Evolutionary conservation across 2,113 vertebrate species (phyloP), one percentile per base, ranked within the genome.

Genomic region (Carassius carassius): DNA sequence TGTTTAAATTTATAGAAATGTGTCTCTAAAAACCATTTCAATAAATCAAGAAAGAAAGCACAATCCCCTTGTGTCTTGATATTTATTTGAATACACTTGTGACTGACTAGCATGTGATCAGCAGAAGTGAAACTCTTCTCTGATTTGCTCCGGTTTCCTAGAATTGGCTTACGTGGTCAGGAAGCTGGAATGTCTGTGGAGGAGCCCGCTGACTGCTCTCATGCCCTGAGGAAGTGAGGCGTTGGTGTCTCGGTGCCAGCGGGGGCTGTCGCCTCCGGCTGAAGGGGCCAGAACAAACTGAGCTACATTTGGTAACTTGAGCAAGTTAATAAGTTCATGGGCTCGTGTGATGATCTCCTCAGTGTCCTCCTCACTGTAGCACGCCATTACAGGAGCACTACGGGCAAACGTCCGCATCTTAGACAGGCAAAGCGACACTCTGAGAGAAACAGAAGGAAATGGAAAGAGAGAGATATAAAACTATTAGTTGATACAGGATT

Each of bases 221-320:
- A 99, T 94, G 81, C 93, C 95, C 23, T 94, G 92, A 0, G 96
- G 95, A 88, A 97, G 90, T 17, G 96, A 94, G 1, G 93, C 86
- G 41, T 96, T 95, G 62, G 90, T 88, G 84, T 98, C 97, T 0
- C 88, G 89, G 94, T 99, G 97, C 87, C 97, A 96, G 67, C 70
- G 93, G 0, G 97, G 94, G 0, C 87, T 83, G 29, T 90, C 91
- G 72, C 91, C 89, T 0, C 91, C 91, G 0, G 51, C 0, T 0
- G 95, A 92, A 0, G 97, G 96, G 0, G 95, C 96, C 89, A 98
- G 91, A 69, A 97, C 96, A 3, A 97, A 96, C 92, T 99, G 98
- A 78, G 98, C 98, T 92, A 98, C 95, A 0, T 95, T 97, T 2
- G 98, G 98, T 90, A 96, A 94, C 89, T 96, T 99, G 58, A 99